A percentile compares a stretch with the other conserved stretches of the same genome.
Conservation (phyloP, 2,113 vertebrate genomes). For the Colaptes auratus region DNA sequence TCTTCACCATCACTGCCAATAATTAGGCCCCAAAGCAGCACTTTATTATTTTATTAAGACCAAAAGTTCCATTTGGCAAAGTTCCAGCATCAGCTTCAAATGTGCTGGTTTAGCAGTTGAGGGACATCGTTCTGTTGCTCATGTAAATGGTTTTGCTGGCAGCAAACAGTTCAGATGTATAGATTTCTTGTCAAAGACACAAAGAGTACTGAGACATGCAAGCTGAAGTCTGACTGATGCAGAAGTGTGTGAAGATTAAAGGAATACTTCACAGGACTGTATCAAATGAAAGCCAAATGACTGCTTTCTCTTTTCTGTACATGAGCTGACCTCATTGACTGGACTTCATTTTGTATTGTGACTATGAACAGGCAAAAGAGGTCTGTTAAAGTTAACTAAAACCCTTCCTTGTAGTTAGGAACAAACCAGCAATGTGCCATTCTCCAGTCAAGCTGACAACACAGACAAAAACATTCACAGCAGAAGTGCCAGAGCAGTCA, state of each 20-base stretch:
- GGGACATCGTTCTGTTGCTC: background rate
- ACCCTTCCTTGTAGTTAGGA: background rate
- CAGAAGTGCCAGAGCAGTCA: background rate
- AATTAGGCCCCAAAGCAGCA: background rate
- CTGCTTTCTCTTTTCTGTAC: background rate
- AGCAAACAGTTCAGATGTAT: background rate
- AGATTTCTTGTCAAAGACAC: slow-evolving; percentile 14
- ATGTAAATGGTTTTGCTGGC: slow-evolving; percentile 24
- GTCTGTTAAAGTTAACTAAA: background rate
- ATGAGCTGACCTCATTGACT: background rate
- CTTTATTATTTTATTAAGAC: slow-evolving; percentile 1
- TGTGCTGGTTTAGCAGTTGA: background rate
- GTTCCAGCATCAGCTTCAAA: background rate
- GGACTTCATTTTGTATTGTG: background rate
- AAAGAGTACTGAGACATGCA: background rate
- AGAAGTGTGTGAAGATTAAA: background rate
- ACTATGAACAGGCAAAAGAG: background rate
- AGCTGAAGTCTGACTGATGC: background rate
- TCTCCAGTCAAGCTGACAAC: background rate
- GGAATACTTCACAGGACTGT: background rate
- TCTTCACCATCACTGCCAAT: background rate
- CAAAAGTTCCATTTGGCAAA: slow-evolving; percentile 16
- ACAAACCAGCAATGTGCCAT: background rate
- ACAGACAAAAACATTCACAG: background rate
- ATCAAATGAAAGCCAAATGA: background rate